Evolutionary conservation across 2,888 invertebrate species (phyloP), one percentile per base, ranked within the genome.

Genomic region (Lasioglossum calceatum): DNA sequence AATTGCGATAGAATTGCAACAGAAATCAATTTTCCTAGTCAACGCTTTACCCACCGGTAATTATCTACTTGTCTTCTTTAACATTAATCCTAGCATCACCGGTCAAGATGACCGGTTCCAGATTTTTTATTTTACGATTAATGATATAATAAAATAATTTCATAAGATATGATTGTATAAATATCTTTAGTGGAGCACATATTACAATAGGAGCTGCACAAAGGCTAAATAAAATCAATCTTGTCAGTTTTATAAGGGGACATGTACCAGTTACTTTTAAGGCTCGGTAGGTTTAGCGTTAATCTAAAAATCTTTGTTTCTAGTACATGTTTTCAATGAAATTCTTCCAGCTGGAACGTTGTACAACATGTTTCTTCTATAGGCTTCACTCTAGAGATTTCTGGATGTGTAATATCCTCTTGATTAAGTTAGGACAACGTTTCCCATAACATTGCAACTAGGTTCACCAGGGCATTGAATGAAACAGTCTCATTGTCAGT

Each of bases 401-500:
- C n/a, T 4, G 58, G 58, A 58, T 58, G 12, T 58, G n/a, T 12
- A 58, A n/a, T n/a, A 58, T 58, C n/a, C n/a, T 58, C 58, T 4
- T n/a, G n/a, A n/a, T n/a, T 4, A 58, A 58, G 58, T 4, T n/a
- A n/a, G n/a, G n/a, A n/a, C 58, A 58, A 58, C 12, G n/a, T 58
- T n/a, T 10, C 12, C 58, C n/a, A 58, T 58, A n/a, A 58, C 58
- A 58, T 58, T n/a, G 58, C 58, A n/a, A n/a, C 12, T 4, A 58
- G 58, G 58, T n/a, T n/a, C n/a, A n/a, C n/a, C n/a, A 12, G n/a
- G n/a, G n/a, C 58, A n/a, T 58, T n/a, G 58, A 58, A 58, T 58
- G n/a, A 58, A 54, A n/a, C 58, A 58, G n/a, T 58, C 12, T n/a
- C n/a, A n/a, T 58, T 58, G 58, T 58, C n/a, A 58, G 58, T 58